Base-by-base conservation (phyloP, 2,888 invertebrate species). In the Carterocephalus palaemon region DNA sequence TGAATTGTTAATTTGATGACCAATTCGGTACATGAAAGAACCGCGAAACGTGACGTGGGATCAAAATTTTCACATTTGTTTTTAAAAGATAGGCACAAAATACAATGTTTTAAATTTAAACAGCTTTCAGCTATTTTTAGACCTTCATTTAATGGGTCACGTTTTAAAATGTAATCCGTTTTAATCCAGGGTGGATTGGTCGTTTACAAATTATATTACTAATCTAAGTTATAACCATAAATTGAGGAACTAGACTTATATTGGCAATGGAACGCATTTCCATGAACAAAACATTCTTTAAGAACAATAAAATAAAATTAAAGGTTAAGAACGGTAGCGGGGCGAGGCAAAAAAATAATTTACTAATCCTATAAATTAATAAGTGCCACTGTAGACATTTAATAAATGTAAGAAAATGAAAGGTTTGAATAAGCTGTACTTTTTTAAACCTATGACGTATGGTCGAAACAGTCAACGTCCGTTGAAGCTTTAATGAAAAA, bases 1-100 rank as follows among this genome's bases (percentile, higher is more conserved):
- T 37, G 45, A 37, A 37, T 45, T 37, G 45, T 37, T 45, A 37
- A 45, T 45, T 24, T 36, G 36, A 45, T 37, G 31, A 24, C 24
- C 31, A 12, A 45, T 37, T 24, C 43, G 16, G 31, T 31, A 45
- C 31, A 36, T 31, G 31, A 45, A 45, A 45, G 45, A 23, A 36
- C 45, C 45, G 45, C 45, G 31, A n/a, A 3, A 37, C 45, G 45
- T 45, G 45, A 23, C 16, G 9, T 5, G 37, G 4, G 3, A 16
- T 8, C 17, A n/a, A 19, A 45, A 45, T 36, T 2, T 5, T 22
- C 19, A 29, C 13, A 16, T 29, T 39, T 20, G 7, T 45, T 41
- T 40, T 45, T 37, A 19, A 23, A 9, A 17, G 37, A 24, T 34
- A 42, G 28, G 2, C n/a, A 1, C 16, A 2, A 16, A 22, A 28